Base-by-base conservation (phyloP, 1,140 invertebrate genomes). In the Parapsyche elsis region DNA sequence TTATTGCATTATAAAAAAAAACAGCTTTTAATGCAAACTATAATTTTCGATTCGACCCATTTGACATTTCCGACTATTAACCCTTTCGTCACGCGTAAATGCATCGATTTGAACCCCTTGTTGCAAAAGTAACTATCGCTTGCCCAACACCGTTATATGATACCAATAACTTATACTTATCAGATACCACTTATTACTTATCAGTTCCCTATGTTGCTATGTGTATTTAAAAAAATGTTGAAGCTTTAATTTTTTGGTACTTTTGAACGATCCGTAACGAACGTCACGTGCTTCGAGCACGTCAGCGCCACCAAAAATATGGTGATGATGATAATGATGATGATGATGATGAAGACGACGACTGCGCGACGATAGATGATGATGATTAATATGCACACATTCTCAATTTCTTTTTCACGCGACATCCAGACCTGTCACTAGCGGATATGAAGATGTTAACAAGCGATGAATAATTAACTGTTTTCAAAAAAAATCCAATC, bases 401-500 rank as follows among this genome's bases (percentile, higher is more conserved):
- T 26, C 64, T 12, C 21, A 64, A 12, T 16, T 61, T 76, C 30
- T 77, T 77, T 77, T 77, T 64, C 59, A 59, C 57, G 67, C 67
- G n/a, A 30, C 74, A 76, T 76, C 59, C 57, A 46, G 12, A 77
- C 53, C 75, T 64, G 75, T 77, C 75, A 77, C 46, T 57, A 57
- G 64, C 12, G 24, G 30, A 64, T 45, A 77, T 77, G 75, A 77
- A 77, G 75, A 77, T 24, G 75, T 49, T 53, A 77, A 53, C 30
- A 77, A 77, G 44, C 61, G 75, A 77, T 77, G 75, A 77, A 77
- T 77, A 57, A 77, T 77, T 77, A 64, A 46, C 75, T 1, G 53
- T 30, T 77, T 46, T 57, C 57, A n/a, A 49, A 49, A 38, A 73
- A 67, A 23, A 24, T 67, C 23, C 21, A 9, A 26, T 26, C 23